Evolutionary conservation across 2,113 vertebrate species (phyloP).

Genomic region (Mirza zaza): DNA sequence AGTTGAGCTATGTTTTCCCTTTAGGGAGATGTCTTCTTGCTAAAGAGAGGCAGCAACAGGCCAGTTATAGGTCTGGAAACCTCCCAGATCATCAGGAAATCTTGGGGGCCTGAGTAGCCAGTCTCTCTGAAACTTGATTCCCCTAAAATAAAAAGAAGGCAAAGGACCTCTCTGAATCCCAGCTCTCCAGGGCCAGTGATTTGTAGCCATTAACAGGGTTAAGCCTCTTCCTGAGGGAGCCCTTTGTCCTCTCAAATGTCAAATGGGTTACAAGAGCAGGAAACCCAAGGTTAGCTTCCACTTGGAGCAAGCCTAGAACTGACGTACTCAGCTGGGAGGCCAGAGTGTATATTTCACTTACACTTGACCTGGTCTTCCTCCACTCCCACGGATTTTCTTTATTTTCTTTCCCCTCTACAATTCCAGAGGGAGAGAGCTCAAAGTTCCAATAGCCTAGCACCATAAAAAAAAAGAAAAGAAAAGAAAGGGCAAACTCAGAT

Average conservation of each 20-base stretch:
- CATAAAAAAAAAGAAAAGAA: not conserved
- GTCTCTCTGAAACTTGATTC: conserved; percentile 59
- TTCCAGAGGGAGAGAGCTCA: conserved; percentile 19
- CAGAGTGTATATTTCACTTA: conserved; percentile 31
- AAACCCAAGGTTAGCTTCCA: conserved; percentile 53
- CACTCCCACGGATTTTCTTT: conserved; percentile 21
- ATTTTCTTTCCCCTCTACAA: conserved; percentile 54
- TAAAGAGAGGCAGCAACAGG: conserved; percentile 10
- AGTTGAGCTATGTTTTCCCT: not conserved
- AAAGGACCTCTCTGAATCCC: not conserved
- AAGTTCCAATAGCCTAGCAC: not conserved
- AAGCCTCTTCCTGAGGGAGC: conserved; percentile 49
- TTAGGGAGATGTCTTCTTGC: not conserved
- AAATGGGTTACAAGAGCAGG: conserved; percentile 32
- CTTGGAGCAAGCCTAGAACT: conserved; percentile 36
- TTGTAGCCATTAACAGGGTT: conserved; percentile 20
- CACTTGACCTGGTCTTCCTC: conserved; percentile 60
- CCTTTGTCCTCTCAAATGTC: conserved; percentile 60
- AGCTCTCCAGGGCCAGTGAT: conserved; percentile 18
- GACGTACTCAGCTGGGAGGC: not conserved
- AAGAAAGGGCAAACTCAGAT: not conserved
- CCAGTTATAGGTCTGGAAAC: conserved; percentile 2
- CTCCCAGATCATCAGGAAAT: conserved; percentile 42
- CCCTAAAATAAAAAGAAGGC: conserved; percentile 33
- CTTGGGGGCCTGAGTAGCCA: not conserved